Evolutionary conservation across 1,140 invertebrate genomes (phyloP), one percentile per base, ranked within the genome.

Genomic region (Choristoneura fumiferana): DNA sequence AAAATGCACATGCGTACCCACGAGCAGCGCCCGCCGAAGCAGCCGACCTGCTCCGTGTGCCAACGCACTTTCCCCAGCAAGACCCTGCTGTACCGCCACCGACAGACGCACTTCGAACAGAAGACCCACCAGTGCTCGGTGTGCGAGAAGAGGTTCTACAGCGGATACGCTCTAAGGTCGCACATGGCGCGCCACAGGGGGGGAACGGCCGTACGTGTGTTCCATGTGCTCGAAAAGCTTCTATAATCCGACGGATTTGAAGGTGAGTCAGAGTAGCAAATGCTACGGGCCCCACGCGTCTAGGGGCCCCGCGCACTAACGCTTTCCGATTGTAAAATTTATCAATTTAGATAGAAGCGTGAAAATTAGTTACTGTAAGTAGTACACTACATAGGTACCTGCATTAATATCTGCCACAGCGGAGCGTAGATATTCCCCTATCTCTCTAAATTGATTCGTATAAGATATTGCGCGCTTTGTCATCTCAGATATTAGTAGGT

Each of bases 1-100:
- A 90, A 91, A 62, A 91, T 92, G 91, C 91, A 92, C 69, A 92
- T 92, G 91, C 89, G 91, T 4, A 92, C 91, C 0, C 91, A 92
- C 78, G 91, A 92, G 61, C 77, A 89, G 54, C 70, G 90, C 0
- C 90, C 91, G 0, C 85, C 90, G 0, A 90, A 89, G 58, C 89
- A 89, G 60, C 91, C 91, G 1, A 90, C 90, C 2, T 92, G 91
- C 63, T 90, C 90, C 9, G 91, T 92, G 9, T 92, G 91, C 67
- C 86, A 91, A 40, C 88, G 91, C 9, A 88, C 86, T 0, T 92
- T 92, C 73, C 84, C 90, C 39, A 91, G 87, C 17, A 92, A 92
- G 61, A 91, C 91, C 0, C 79, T 92, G 12, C 76, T 92, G 1
- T 92, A 92, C 64, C 77, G 91, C 0, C 91, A 92, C 67, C 58